These are phyloP conservation scores for Drosophila pectinifera DNA, from an alignment of 1,140 invertebrate genomes.

Conservation along the genomic window DNA sequence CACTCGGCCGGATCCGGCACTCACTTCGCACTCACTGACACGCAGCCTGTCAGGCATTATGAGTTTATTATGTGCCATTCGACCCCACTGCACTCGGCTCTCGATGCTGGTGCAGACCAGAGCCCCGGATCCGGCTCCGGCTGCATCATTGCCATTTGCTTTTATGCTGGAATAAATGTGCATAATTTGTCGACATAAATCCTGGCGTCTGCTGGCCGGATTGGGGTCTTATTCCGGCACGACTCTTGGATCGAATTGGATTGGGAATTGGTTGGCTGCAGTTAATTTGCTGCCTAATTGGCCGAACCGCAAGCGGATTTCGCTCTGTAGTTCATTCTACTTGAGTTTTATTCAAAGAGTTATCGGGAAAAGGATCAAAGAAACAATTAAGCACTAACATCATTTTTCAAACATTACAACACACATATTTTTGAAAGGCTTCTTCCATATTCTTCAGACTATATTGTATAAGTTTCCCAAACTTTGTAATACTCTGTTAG, in stretches of 20 bases:
- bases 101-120: conserved; percentile 2
- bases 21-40: conserved; percentile 27
- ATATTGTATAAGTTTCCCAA: not conserved
- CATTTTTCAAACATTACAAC: not conserved
- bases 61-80: conserved; percentile 66
- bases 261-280: conserved; percentile 14
- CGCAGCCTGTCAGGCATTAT: conserved; percentile 66
- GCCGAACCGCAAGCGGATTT: conserved; percentile 19
- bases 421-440: not conserved
- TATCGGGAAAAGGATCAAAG: too few relatives aligned
- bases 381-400: not conserved
- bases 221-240: conserved; percentile 19
- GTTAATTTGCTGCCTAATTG: conserved; percentile 71
- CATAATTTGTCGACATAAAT: conserved; percentile 73
- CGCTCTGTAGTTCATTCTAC: not conserved
- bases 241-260: conserved; percentile 14
- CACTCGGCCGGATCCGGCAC: conserved; percentile 26
- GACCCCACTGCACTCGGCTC: conserved; percentile 44
- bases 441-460: too few relatives aligned
- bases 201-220: conserved; percentile 26
- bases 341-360: not conserved
- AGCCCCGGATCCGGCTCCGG: conserved; percentile 8
- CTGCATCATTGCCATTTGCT: conserved; percentile 37
- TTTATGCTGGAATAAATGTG: conserved; percentile 68
- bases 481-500: not conserved